Evolutionary conservation across 2,113 vertebrate species (phyloP).

Genomic region (Pomatostomus ruficeps): DNA sequence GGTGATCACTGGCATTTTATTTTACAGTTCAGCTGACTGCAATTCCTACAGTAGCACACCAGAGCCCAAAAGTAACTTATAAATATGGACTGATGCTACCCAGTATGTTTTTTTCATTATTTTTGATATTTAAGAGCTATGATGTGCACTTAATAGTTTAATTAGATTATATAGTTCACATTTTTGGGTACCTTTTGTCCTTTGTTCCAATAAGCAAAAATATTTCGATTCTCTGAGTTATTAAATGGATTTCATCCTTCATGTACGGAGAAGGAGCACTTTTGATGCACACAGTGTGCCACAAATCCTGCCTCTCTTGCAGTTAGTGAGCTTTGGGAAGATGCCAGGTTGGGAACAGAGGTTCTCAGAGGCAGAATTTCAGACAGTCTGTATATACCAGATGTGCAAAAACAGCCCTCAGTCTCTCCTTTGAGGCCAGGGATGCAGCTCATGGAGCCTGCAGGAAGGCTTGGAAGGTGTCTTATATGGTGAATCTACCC

Average conservation of each 20-base stretch:
- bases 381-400: neutral
- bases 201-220: neutral
- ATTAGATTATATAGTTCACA: neutral
- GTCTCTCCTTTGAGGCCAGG: neutral
- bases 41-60: neutral
- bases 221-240: neutral
- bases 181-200: neutral
- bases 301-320: neutral
- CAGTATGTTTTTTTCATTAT: neutral
- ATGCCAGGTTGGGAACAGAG: neutral
- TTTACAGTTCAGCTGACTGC: neutral
- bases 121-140: neutral
- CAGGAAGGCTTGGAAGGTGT: neutral
- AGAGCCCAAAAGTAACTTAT: neutral
- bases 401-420: neutral
- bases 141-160: neutral
- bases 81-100: neutral
- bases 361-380: neutral
- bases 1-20: neutral
- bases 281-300: neutral
- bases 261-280: neutral
- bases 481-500: neutral
- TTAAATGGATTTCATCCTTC: neutral
- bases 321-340: neutral
- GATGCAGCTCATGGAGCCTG: neutral